Conservation (phyloP, 1,140 invertebrate genomes). For the Schlechtendalia chinensis region DNA sequence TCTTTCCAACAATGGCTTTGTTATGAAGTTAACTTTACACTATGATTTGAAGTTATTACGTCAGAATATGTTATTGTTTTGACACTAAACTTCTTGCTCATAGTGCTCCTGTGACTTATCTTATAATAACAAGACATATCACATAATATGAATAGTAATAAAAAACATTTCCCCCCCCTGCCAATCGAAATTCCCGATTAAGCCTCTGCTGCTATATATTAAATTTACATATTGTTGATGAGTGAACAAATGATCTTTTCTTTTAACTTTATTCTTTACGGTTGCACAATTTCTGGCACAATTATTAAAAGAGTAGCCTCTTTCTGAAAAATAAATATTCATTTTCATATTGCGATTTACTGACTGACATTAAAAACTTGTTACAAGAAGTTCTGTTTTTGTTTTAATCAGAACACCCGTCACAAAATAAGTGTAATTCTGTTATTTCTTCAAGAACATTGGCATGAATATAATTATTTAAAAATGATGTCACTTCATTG, state of each 20-base stretch:
- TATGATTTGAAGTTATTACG: background rate
- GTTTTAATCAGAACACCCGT: conserved; percentile 51
- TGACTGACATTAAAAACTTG: conserved; percentile 38
- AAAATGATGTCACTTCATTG: conserved; percentile 52
- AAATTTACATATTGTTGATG: background rate
- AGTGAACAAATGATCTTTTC: no score
- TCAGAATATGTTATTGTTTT: background rate
- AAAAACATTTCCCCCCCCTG: no score
- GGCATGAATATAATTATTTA: conserved; percentile 17
- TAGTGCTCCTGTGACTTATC: no score
- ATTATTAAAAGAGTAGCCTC: background rate
- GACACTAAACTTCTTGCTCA: background rate
- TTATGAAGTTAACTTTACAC: background rate
- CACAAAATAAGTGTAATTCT: no score
- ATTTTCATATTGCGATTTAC: conserved; percentile 45
- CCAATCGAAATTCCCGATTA: no score
- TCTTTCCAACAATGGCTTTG: background rate
- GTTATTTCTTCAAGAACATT: conserved; percentile 53
- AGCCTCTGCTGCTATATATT: no score
- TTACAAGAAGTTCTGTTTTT: conserved; percentile 44
- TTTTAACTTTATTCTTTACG: background rate
- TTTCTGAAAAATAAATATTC: background rate
- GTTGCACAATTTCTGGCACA: no score
- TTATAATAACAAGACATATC: no score
- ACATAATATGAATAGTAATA: no score